These are phyloP conservation scores for Tenualosa thibaudeaui DNA, from an alignment of 2,797 vertebrate genomes.

Conservation along the genomic window DNA sequence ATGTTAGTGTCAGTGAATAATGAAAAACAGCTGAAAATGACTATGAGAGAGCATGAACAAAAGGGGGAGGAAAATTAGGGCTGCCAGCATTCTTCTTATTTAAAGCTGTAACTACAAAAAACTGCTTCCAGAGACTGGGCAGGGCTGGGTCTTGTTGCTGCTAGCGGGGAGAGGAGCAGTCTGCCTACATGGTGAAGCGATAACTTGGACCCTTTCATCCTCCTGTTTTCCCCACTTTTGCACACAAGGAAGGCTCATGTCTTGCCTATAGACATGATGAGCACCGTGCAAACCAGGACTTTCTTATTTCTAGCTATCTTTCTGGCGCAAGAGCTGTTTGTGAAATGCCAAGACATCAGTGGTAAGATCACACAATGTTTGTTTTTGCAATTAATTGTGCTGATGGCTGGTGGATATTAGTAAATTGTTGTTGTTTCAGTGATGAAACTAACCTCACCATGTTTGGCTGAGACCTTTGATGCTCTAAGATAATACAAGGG, in stretches of 20 bases:
- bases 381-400: conserved; percentile 48
- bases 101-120: conserved; percentile 92
- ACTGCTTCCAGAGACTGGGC: conserved; percentile 79
- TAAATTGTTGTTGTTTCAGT: conserved; percentile 18
- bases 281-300: conserved; percentile 74
- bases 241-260: conserved; percentile 71
- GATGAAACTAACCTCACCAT: background rate
- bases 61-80: conserved; percentile 87
- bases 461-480: background rate
- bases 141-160: conserved; percentile 84
- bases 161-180: conserved; percentile 72
- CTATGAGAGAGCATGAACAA: conserved; percentile 75
- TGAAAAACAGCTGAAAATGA: conserved; percentile 60
- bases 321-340: conserved; percentile 69
- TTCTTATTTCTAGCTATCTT: conserved; percentile 73
- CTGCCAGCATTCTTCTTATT: conserved; percentile 97
- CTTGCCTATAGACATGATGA: conserved; percentile 77
- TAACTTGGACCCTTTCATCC: conserved; percentile 66
- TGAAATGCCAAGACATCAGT: conserved; percentile 71
- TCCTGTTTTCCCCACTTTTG: conserved; percentile 55
- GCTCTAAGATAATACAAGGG: background rate
- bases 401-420: conserved; percentile 35
- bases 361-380: conserved; percentile 71
- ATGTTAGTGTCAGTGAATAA: conserved; percentile 55
- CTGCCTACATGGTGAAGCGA: conserved; percentile 76